Percentiles rank a stretch among this genome's conserved stretches.
These are phyloP conservation scores for Palythoa grandis DNA, from an alignment of 92 coral and sea anemone species.

Conservation along the genomic window DNA sequence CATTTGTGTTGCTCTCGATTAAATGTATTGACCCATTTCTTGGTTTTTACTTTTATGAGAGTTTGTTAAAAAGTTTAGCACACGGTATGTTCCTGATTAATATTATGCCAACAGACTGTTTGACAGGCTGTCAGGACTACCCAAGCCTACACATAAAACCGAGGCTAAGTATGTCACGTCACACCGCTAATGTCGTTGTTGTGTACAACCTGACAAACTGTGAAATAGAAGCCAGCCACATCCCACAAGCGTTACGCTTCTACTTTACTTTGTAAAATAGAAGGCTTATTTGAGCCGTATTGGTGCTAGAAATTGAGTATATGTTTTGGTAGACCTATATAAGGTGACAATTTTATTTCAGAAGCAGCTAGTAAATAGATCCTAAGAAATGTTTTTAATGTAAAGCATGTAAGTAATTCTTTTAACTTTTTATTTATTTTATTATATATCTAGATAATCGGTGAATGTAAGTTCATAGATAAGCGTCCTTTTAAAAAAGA, in stretches of 20 bases:
- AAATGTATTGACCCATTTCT: background rate
- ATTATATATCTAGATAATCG: background rate
- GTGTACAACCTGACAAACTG: background rate
- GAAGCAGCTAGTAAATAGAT: background rate
- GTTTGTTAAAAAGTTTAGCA: background rate
- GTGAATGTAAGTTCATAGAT: background rate
- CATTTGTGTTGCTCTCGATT: background rate
- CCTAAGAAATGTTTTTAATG: background rate
- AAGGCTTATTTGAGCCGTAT: no score
- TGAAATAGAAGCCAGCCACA: no score
- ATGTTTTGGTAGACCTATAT: background rate
- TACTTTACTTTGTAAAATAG: no score
- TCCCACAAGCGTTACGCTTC: no score
- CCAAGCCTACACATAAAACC: no score
- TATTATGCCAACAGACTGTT: background rate
- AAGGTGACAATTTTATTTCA: background rate
- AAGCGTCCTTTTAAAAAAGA: background rate
- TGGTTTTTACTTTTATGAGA: background rate
- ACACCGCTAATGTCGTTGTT: background rate
- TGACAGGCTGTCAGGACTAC: no score
- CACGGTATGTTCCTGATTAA: background rate
- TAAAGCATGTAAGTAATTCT: background rate
- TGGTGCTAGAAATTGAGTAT: background rate
- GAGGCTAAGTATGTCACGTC: no score
- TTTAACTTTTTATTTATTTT: constrained; percentile 1